Evolutionary conservation across 2,888 invertebrate species (phyloP), one percentile per base, ranked within the genome.

Genomic region (Dermolepida albohirtum): DNA sequence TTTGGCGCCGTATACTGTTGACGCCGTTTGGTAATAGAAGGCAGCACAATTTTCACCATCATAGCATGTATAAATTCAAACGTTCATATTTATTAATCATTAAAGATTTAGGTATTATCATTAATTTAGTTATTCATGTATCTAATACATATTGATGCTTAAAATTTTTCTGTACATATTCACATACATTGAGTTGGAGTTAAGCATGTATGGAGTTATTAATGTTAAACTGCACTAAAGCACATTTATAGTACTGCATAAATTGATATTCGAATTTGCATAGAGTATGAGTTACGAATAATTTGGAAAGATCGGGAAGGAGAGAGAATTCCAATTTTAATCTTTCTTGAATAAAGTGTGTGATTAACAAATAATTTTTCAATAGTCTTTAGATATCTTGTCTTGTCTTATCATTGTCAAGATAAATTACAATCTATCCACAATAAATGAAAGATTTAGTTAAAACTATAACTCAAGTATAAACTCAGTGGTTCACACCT

Each of bases 1-100:
- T 69, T 69, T 73, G 74, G 74, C 72, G 72, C 72, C 71, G 74
- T 74, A 67, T 49, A 17, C 49, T 49, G 16, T 49, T 71, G 69
- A 67, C 34, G 47, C 57, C 55, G 41, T 66, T 51, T 65, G 65
- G 62, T 66, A 43, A 57, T 63, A 55, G 62, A 69, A 47, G 62
- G 66, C 65, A 52, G 69, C 69, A 69, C 69, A 66, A 51, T 66
- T 63, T 69, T 69, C 62, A 55, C 57, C 51, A 50, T 65, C 68
- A 67, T 67, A 59, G 68, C 68, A 68, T 68, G 68, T 68, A 68
- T 50, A 68, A 65, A 65, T 47, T 62, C 54, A 54, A 51, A 27
- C 16, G 27, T 47, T 29, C 57, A 57, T 57, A 27, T 57, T 7
- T 57, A 57, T 62, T 62, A 66, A 59, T 66, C 66, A 66, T 66